These are phyloP conservation scores for Heteromormyrus szaboi DNA, from an alignment of 2,797 vertebrate genomes.

Conservation along the genomic window DNA sequence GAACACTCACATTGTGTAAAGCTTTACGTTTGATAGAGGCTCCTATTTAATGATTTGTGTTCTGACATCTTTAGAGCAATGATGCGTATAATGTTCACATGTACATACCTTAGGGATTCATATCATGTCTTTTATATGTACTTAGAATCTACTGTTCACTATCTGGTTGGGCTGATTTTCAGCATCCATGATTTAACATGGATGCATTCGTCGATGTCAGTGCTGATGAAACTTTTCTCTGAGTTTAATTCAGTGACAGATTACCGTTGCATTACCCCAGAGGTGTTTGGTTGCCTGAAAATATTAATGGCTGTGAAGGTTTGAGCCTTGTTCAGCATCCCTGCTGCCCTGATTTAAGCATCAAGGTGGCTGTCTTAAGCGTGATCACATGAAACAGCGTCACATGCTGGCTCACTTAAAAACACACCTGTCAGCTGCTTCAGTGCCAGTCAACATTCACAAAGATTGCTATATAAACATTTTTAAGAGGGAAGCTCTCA, in stretches of 20 bases:
- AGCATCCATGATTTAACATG: background rate
- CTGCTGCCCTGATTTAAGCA: background rate
- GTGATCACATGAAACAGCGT: background rate
- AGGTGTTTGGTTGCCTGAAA: background rate
- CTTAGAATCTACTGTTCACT: background rate
- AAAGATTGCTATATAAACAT: background rate
- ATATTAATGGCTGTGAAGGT: background rate
- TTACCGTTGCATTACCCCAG: background rate
- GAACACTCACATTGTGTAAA: constrained; percentile 49
- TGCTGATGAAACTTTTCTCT: background rate
- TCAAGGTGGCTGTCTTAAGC: background rate
- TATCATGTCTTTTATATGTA: background rate
- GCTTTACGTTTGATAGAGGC: constrained; percentile 39
- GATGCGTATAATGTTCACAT: background rate
- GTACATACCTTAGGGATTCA: background rate
- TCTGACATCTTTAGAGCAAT: background rate
- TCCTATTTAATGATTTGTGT: background rate
- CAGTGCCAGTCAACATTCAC: background rate
- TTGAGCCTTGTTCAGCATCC: background rate
- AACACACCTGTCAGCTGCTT: background rate
- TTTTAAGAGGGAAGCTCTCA: background rate
- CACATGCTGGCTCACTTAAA: background rate
- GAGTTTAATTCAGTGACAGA: background rate
- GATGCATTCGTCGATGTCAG: background rate
- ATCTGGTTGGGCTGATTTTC: background rate